Evolutionary conservation across 2,888 invertebrate species (phyloP).

Genomic region (Euclidia mi): DNA sequence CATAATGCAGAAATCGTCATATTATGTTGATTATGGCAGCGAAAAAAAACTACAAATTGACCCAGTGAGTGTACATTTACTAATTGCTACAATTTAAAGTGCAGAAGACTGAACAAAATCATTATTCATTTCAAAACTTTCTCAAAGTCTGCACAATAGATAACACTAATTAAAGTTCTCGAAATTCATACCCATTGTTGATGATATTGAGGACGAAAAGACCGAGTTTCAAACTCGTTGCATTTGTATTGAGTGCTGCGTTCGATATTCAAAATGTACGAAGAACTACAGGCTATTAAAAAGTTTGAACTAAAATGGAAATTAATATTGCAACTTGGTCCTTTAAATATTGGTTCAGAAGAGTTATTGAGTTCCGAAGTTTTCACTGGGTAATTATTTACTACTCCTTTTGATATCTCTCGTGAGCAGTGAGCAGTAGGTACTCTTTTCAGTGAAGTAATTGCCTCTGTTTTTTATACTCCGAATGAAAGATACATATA

Average conservation of each 20-base stretch:
- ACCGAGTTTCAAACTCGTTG: slow-evolving; percentile 27
- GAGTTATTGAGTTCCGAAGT: too few relatives aligned
- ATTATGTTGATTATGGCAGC: too few relatives aligned
- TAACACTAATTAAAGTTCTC: slow-evolving; percentile 16
- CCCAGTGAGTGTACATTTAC: too few relatives aligned
- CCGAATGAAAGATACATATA: too few relatives aligned
- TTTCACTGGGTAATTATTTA: too few relatives aligned
- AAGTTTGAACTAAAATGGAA: slow-evolving; percentile 21
- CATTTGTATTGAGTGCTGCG: slow-evolving; percentile 22
- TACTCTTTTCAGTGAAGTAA: too few relatives aligned
- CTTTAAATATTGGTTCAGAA: too few relatives aligned
- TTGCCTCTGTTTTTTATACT: too few relatives aligned
- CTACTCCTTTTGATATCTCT: too few relatives aligned
- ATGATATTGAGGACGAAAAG: slow-evolving; percentile 21
- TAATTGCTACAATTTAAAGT: neutral
- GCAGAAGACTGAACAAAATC: slow-evolving; percentile 1
- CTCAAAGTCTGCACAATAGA: neutral
- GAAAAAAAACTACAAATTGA: too few relatives aligned
- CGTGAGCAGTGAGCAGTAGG: too few relatives aligned
- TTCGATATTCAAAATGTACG: slow-evolving; percentile 18
- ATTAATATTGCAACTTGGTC: neutral
- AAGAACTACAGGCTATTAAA: slow-evolving; percentile 11
- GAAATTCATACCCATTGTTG: slow-evolving; percentile 6
- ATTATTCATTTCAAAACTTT: slow-evolving; percentile 9
- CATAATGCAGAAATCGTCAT: too few relatives aligned